A percentile compares a stretch with the other conserved stretches of the same genome.
phyloP scores from a whole-genome alignment of 2,797 vertebrate genomes.

The Anas capensis region DNA sequence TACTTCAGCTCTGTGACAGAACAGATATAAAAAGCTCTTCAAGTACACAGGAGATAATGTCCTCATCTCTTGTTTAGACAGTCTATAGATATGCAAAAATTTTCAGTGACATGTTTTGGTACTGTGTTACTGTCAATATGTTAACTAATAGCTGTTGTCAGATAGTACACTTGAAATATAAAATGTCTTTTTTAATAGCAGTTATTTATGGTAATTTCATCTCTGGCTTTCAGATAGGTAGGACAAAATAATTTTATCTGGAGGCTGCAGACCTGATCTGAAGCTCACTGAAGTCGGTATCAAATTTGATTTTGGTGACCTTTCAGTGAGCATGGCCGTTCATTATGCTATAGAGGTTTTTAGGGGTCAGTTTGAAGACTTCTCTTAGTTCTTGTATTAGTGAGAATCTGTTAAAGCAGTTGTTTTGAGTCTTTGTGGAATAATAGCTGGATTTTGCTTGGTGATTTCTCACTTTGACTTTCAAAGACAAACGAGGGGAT shows the following conservation, averaged over 20 bases:
- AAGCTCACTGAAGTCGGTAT: background rate
- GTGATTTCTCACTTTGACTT: background rate
- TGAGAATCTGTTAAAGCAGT: background rate
- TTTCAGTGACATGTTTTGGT: background rate
- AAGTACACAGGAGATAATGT: background rate
- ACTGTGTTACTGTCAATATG: background rate
- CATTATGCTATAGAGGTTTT: background rate
- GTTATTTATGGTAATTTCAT: background rate
- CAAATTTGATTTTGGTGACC: background rate
- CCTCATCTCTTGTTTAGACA: slow-evolving; percentile 1
- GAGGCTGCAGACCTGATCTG: background rate
- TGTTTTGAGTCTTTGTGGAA: background rate
- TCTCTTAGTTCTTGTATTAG: background rate
- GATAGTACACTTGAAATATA: background rate
- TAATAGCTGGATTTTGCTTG: background rate
- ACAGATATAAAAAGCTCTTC: slow-evolving; percentile 56
- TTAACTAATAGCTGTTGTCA: background rate
- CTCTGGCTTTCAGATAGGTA: background rate
- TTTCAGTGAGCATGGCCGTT: background rate
- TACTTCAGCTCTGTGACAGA: slow-evolving; percentile 31
- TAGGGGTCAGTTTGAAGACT: background rate
- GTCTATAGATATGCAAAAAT: background rate
- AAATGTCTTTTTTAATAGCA: background rate
- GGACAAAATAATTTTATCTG: background rate
- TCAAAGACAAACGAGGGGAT: background rate